phyloP scores from a whole-genome alignment of 1,140 invertebrate genomes.

The Aporrectodea caliginosa region DNA sequence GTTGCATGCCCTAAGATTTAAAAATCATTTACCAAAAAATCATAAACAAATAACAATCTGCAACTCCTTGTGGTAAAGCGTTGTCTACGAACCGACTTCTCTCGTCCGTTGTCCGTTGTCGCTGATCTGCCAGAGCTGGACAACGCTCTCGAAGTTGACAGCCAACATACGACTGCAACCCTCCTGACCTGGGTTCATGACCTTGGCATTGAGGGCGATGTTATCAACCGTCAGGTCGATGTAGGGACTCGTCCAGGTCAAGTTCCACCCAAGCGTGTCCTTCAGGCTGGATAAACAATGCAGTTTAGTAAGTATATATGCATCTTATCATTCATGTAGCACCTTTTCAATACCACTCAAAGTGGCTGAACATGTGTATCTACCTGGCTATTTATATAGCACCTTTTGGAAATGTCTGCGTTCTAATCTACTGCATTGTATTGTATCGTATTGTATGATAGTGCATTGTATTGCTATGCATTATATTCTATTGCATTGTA shows the following conservation, averaged over 20 bases:
- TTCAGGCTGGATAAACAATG: conserved; percentile 67
- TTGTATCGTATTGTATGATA: too few relatives aligned
- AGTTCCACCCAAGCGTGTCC: conserved; percentile 92
- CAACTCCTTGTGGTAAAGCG: too few relatives aligned
- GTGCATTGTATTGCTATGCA: too few relatives aligned
- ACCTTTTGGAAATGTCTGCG: too few relatives aligned
- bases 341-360: background rate
- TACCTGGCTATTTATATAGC: too few relatives aligned
- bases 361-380: too few relatives aligned
- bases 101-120: conserved; percentile 68
- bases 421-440: too few relatives aligned
- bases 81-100: conserved; percentile 72
- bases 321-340: background rate
- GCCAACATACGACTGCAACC: conserved; percentile 77
- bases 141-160: conserved; percentile 76
- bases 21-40: too few relatives aligned
- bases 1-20: too few relatives aligned
- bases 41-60: too few relatives aligned
- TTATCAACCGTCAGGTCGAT: conserved; percentile 85
- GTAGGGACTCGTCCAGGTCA: conserved; percentile 86
- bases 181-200: conserved; percentile 61
- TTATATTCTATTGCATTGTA: too few relatives aligned
- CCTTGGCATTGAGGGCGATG: conserved; percentile 91
- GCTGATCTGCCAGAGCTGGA: conserved; percentile 83
- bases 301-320: conserved; percentile 6